These are phyloP conservation scores for Ia io DNA, from an alignment of 2,113 vertebrate genomes.

Conservation along the genomic window DNA sequence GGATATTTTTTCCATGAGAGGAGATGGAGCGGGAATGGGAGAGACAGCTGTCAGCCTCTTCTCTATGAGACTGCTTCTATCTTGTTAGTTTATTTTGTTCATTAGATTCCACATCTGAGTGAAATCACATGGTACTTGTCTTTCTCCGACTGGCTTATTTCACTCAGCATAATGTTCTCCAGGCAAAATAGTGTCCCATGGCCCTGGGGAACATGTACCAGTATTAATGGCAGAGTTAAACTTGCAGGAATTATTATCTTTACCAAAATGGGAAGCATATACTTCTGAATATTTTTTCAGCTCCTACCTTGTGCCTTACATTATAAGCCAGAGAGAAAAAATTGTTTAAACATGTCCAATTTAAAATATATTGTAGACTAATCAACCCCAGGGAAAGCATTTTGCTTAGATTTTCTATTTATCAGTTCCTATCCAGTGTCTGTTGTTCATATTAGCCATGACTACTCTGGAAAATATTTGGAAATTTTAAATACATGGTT, in stretches of 20 bases:
- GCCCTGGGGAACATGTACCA: neutral
- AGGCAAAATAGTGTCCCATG: neutral
- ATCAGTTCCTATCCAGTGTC: neutral
- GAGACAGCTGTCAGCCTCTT: neutral
- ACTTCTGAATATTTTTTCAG: neutral
- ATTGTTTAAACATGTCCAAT: neutral
- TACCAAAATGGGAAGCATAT: neutral
- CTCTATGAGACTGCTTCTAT: neutral
- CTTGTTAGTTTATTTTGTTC: neutral
- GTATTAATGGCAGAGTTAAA: neutral
- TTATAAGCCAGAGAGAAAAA: neutral
- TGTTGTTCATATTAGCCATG: neutral
- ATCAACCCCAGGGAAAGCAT: neutral
- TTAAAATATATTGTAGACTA: neutral
- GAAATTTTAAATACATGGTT: slow-evolving; percentile 19
- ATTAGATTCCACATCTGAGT: neutral
- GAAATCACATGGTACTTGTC: neutral
- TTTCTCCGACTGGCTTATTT: neutral
- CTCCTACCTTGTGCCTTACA: neutral
- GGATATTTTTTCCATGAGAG: too few relatives aligned
- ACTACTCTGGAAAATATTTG: neutral
- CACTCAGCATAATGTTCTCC: neutral
- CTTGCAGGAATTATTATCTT: neutral
- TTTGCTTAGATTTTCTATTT: neutral
- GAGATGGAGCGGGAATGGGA: too few relatives aligned